These are phyloP conservation scores for Helicoverpa assulta DNA, from an alignment of 2,888 invertebrate genomes.

Conservation along the genomic window DNA sequence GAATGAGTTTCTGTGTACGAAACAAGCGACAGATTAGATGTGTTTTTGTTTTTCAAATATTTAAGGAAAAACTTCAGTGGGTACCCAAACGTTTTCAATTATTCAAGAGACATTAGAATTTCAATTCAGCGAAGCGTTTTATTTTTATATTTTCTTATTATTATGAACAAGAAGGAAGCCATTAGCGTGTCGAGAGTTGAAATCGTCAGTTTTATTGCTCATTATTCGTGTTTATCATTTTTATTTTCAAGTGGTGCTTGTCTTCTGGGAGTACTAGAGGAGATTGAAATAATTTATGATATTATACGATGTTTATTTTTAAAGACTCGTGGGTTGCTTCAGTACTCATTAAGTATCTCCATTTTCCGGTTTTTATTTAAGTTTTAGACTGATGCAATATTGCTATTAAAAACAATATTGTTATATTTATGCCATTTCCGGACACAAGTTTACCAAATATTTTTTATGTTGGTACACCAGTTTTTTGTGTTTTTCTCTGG, in stretches of 20 bases:
- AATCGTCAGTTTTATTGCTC: conserved; percentile 65
- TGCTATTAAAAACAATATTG: neutral
- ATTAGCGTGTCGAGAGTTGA: conserved; percentile 64
- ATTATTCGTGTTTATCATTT: conserved; percentile 65
- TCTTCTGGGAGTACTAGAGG: conserved; percentile 34
- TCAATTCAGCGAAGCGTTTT: conserved; percentile 69
- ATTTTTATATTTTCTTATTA: conserved; percentile 62
- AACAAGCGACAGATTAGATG: conserved; percentile 65
- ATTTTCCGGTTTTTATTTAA: neutral
- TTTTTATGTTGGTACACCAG: conserved; percentile 3
- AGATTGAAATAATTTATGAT: conserved; percentile 29
- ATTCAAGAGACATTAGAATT: conserved; percentile 75
- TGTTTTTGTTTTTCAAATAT: conserved; percentile 64
- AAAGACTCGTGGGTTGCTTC: neutral
- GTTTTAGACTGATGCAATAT: neutral
- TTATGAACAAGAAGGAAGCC: conserved; percentile 63
- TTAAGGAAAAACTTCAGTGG: conserved; percentile 68
- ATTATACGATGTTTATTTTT: conserved; percentile 19
- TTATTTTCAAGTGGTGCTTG: conserved; percentile 49
- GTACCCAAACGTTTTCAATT: conserved; percentile 71
- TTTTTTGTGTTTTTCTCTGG: conserved; percentile 3
- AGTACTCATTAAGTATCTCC: neutral
- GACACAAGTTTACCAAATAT: neutral
- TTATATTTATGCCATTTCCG: neutral
- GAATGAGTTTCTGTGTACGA: conserved; percentile 64